Evolutionary conservation across 2,888 invertebrate genomes (phyloP), one percentile per base, ranked within the genome.

Genomic region (Euphydryas editha): DNA sequence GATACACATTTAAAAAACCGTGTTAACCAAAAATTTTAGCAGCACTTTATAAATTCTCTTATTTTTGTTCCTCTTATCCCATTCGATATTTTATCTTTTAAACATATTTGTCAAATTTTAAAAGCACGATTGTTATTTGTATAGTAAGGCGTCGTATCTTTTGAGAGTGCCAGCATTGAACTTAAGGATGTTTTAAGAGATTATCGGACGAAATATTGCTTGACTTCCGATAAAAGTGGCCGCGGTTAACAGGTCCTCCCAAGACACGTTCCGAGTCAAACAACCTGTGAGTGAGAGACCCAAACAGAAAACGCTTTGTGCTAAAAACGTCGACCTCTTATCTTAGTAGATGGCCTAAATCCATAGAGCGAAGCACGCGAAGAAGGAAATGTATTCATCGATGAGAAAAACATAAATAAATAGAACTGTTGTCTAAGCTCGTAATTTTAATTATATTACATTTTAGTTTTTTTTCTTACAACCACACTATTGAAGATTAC

Each of bases 321-420:
- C 90, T 91, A 90, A 90, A 91, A 92, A 90, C 87, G 89, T 92
- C 90, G 90, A 89, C 90, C 89, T 83, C 87, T 89, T 91, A 91
- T 92, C 91, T 88, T 77, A 80, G 83, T 80, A 86, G 84, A 90
- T 87, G 87, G 88, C 85, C 81, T 81, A 76, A 76, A 63, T 36
- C 85, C 88, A 90, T 83, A 91, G 91, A 88, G 81, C 75, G 65
- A 82, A 73, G 81, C 63, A 71, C 60, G 68, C 64, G 67, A 47
- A 71, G 70, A 69, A 64, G 59, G 55, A 59, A 39, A 24, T 39
- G 2, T 18, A 10, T 37, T 37, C 37, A 39, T 37, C 11, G 18
- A 51, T 46, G 36, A 15, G 39, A 39, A 39, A 11, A 30, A 30
- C 8, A 7, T 30, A 30, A 30, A n/a, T n/a, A n/a, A n/a, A n/a